These are phyloP conservation scores for Nemopilema nomurai DNA, from an alignment of 30 jellyfish, hydroid and myxozoan genomes.

Conservation along the genomic window DNA sequence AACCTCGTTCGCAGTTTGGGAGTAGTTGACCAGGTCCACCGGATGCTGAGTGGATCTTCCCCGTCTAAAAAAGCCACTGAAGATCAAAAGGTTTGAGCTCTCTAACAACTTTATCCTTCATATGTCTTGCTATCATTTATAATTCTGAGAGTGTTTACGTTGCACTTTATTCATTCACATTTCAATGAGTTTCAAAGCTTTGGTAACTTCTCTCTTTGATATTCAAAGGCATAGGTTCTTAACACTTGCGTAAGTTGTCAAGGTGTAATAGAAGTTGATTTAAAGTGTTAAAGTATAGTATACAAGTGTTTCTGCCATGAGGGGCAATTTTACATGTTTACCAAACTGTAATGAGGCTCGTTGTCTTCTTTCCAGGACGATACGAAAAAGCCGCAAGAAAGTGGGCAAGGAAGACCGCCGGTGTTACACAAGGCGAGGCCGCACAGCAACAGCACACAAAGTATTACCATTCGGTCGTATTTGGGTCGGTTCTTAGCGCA, in stretches of 20 bases:
- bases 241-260: too few relatives aligned
- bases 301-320: neutral
- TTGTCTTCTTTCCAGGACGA: constrained; percentile 18
- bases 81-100: constrained; percentile 5
- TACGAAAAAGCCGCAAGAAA: constrained; percentile 24
- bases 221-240: too few relatives aligned
- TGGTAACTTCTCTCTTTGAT: too few relatives aligned
- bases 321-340: neutral
- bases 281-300: neutral
- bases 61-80: constrained; percentile 1
- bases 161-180: too few relatives aligned
- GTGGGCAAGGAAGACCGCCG: neutral
- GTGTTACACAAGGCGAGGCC: constrained; percentile 35
- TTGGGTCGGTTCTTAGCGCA: constrained; percentile 55
- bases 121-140: too few relatives aligned
- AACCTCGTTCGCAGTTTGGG: constrained; percentile 67
- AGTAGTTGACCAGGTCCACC: constrained; percentile 63
- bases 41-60: constrained; percentile 50
- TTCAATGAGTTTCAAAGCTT: too few relatives aligned
- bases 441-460: constrained; percentile 36
- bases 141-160: too few relatives aligned
- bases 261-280: too few relatives aligned
- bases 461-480: constrained; percentile 44
- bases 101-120: neutral
- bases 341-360: neutral